Conservation (phyloP, 2,888 invertebrate genomes). For the Acanthosepion pharaonis region DNA sequence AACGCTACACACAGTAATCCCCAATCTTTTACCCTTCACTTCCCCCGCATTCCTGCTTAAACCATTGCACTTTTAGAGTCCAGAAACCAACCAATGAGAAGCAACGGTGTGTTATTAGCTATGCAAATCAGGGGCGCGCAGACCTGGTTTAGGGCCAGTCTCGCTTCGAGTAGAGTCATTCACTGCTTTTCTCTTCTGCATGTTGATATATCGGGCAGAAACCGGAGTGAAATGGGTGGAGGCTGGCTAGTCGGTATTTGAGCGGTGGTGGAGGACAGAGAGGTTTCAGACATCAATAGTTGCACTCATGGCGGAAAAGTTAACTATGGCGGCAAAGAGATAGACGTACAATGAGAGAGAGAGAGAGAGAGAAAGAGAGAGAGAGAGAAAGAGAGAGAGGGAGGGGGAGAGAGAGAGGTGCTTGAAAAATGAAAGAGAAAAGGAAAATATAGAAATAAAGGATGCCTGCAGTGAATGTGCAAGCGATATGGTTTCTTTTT, state of each 20-base stretch:
- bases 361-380: no score
- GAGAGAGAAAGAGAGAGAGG: no score
- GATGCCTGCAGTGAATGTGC: not conserved
- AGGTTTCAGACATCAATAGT: not conserved
- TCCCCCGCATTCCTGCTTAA: not conserved
- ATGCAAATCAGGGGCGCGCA: not conserved
- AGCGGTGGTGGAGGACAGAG: not conserved
- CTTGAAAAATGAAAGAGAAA: no score
- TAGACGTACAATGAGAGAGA: not conserved
- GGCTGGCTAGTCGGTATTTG: no score
- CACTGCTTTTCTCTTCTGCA: not conserved
- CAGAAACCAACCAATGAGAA: not conserved
- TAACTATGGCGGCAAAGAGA: not conserved
- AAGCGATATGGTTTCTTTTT: not conserved
- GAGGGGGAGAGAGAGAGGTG: no score
- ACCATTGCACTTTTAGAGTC: not conserved
- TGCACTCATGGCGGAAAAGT: not conserved
- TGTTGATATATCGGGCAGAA: slow-evolving; percentile 15
- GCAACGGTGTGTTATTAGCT: not conserved
- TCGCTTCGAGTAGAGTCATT: slow-evolving; percentile 16
- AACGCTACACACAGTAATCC: no score
- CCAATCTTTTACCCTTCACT: no score
- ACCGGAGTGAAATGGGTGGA: not conserved
- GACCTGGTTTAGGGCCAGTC: slow-evolving; percentile 23
- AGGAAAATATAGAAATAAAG: not conserved